A percentile compares a stretch with the other conserved stretches of the same genome.
Evolutionary conservation across 2,797 vertebrate species (phyloP).

Genomic region (Notolepis coatsorum): DNA sequence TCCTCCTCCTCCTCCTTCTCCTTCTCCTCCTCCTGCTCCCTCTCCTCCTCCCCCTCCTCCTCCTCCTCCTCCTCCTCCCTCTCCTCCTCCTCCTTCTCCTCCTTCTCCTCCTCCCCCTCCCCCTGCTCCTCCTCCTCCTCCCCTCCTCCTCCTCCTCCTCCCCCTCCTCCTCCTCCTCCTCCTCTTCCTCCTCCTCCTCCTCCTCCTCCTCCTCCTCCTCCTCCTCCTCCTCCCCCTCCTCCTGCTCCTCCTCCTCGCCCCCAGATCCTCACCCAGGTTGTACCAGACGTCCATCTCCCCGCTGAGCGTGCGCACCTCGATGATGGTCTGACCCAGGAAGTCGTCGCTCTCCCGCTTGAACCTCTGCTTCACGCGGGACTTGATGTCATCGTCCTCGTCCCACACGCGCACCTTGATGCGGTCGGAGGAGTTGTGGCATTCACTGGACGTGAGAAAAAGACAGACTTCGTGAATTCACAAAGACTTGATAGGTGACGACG

Average conservation of each 20-base stretch:
- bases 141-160: not conserved
- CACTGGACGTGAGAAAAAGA: too few species aligned
- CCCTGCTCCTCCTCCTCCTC: too few species aligned
- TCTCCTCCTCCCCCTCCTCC: constrained; percentile 17
- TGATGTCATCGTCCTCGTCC: constrained; percentile 98
- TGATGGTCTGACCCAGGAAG: constrained; percentile 97
- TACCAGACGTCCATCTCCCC: constrained; percentile 99
- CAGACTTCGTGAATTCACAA: constrained; percentile 7
- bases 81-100: too few species aligned
- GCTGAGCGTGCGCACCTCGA: constrained; percentile 95
- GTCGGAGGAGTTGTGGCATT: constrained; percentile 98
- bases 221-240: not conserved
- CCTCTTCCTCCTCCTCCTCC: not conserved
- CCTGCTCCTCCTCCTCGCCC: not conserved
- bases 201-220: not conserved
- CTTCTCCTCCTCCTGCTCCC: constrained; percentile 14
- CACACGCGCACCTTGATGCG: constrained; percentile 98
- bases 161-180: not conserved
- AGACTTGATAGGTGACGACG: not conserved
- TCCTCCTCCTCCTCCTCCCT: too few species aligned
- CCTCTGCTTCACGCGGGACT: constrained; percentile 94
- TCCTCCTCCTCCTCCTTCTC: too few species aligned
- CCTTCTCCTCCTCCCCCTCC: not conserved
- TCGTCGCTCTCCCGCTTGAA: constrained; percentile 97
- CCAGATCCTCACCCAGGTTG: constrained; percentile 88